Conservation (phyloP, 2,888 invertebrate species). For the Dicyrtoma fusca region DNA sequence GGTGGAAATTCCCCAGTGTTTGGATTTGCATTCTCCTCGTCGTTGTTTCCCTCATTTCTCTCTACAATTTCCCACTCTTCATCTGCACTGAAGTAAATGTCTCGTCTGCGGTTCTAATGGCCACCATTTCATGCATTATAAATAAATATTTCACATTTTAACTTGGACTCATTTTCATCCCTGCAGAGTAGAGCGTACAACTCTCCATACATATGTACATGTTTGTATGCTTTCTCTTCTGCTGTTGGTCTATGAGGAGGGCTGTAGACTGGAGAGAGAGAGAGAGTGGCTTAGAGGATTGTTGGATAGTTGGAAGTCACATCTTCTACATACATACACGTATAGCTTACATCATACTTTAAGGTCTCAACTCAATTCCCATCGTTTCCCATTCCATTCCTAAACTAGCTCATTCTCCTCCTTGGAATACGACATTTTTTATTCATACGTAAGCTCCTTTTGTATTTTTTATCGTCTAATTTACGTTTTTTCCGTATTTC, state of each 20-base stretch:
- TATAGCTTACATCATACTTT: no score
- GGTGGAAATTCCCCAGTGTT: slow-evolving; percentile 32
- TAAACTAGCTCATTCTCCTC: slow-evolving; percentile 20
- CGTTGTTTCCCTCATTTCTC: not conserved
- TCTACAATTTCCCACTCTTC: slow-evolving; percentile 23
- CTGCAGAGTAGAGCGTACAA: no score
- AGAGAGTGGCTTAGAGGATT: no score
- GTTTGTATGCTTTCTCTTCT: no score
- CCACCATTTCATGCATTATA: slow-evolving; percentile 39
- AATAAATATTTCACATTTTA: slow-evolving; percentile 40
- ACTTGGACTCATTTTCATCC: slow-evolving; percentile 32
- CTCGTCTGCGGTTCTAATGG: slow-evolving; percentile 41
- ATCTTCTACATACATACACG: no score
- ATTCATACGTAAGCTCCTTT: slow-evolving; percentile 32
- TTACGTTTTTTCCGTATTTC: slow-evolving; percentile 13
- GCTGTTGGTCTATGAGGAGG: not conserved
- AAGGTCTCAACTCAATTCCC: slow-evolving; percentile 18
- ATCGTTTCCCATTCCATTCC: slow-evolving; percentile 16
- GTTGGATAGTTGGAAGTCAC: no score
- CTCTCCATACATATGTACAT: no score
- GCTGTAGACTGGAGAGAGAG: not conserved
- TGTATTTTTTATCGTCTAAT: slow-evolving; percentile 25
- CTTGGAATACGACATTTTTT: slow-evolving; percentile 27
- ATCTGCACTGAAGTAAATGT: slow-evolving; percentile 34
- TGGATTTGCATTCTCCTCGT: slow-evolving; percentile 28